These are phyloP conservation scores for Saccopteryx bilineata DNA, from an alignment of 2,113 vertebrate species.

Conservation along the genomic window DNA sequence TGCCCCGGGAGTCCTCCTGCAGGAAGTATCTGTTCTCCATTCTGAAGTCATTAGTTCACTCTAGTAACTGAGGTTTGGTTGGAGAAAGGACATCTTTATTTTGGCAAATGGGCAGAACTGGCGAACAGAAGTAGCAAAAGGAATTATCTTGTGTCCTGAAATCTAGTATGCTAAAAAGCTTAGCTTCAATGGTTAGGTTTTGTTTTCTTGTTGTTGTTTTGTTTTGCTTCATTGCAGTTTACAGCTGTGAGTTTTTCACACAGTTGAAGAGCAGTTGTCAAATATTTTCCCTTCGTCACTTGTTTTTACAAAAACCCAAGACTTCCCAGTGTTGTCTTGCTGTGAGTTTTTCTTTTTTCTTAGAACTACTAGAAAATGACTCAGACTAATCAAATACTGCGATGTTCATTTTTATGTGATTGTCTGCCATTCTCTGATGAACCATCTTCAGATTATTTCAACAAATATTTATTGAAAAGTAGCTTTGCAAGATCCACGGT, in stretches of 20 bases:
- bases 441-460: slow-evolving; percentile 49
- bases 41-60: slow-evolving; percentile 73
- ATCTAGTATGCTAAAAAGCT: slow-evolving; percentile 52
- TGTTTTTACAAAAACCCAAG: slow-evolving; percentile 48
- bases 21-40: slow-evolving; percentile 72
- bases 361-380: slow-evolving; percentile 39
- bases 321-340: not conserved
- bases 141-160: not conserved
- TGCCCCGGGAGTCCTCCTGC: slow-evolving; percentile 14
- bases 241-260: slow-evolving; percentile 71
- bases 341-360: slow-evolving; percentile 45
- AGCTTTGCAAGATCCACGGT: not conserved
- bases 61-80: slow-evolving; percentile 62
- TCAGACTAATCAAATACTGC: not conserved
- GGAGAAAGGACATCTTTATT: slow-evolving; percentile 76
- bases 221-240: slow-evolving; percentile 17
- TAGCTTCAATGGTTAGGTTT: slow-evolving; percentile 28
- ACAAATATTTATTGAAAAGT: not conserved
- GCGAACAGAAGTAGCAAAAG: slow-evolving; percentile 74
- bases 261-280: slow-evolving; percentile 46
- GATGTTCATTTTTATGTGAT: slow-evolving; percentile 46
- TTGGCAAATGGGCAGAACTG: slow-evolving; percentile 76
- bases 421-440: slow-evolving; percentile 53
- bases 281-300: slow-evolving; percentile 71
- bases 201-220: not conserved